Base-by-base conservation (phyloP, 2,888 invertebrate genomes). In the Pyrochroa serraticornis region DNA sequence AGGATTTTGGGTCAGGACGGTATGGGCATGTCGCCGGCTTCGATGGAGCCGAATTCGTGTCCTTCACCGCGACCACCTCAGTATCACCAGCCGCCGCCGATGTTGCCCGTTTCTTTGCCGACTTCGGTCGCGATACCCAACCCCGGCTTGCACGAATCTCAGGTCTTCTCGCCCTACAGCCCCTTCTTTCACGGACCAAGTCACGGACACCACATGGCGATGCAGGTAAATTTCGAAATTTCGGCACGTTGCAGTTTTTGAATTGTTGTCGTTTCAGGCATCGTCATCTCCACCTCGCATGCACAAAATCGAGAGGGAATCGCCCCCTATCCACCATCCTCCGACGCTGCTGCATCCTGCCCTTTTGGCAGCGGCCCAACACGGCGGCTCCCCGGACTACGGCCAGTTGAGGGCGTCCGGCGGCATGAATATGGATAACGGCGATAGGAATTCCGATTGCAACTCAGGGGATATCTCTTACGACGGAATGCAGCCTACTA, bases 101-200 rank as follows among this genome's bases (percentile, higher is more conserved):
- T 94, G 83, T 86, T 95, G 82, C 91, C 91, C 68, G 90, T 90
- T 67, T 92, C 93, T 73, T 84, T 96, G 78, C 95, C 96, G 68
- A 97, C 96, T 59, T 93, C 95, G 62, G 96, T 97, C 76, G 96
- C 97, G 78, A 96, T 97, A 79, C 93, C 96, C 59, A 97, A 97
- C 81, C 97, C 97, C 57, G 92, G 94, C 77, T 85, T 97, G 71
- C 95, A 95, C 83, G 93, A 94, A 84, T 93, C 93, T 78, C 93
- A 94, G 82, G 92, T 94, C 76, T 94, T 93, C 81, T 93, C 93
- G 68, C 93, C 93, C 69, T 93, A 93, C 82, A 92, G 92, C 75
- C 93, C 93, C 69, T 93, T 93, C 83, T 93, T 93, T 82, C 90
- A 89, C 67, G 80, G 79, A 71, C 79, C 80, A 63, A 78, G 79